phyloP scores from a whole-genome alignment of 2,797 vertebrate genomes.

The Enteromius paludinosus region DNA sequence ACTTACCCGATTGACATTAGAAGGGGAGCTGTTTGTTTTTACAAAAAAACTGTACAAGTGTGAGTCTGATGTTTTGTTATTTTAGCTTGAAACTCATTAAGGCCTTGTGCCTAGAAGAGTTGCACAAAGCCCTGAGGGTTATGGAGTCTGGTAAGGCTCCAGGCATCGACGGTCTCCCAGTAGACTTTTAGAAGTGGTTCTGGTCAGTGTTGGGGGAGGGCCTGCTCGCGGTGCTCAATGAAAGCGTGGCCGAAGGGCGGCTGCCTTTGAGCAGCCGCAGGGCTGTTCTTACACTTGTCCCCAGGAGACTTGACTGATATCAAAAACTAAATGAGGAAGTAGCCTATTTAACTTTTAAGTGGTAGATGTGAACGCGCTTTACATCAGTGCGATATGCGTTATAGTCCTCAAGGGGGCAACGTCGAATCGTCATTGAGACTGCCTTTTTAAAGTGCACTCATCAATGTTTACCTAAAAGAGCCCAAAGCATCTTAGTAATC shows the following conservation, averaged over 20 bases:
- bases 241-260: not conserved
- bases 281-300: too few species aligned
- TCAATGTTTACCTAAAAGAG: not conserved
- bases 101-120: too few species aligned
- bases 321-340: constrained; percentile 37
- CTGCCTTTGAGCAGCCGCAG: not conserved
- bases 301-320: too few species aligned
- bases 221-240: not conserved
- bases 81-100: too few species aligned
- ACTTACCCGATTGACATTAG: too few species aligned
- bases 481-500: not conserved
- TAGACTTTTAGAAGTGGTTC: not conserved
- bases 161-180: not conserved
- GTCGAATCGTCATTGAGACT: constrained; percentile 10
- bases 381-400: too few species aligned
- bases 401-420: constrained; percentile 2
- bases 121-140: too few species aligned
- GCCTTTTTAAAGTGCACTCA: not conserved
- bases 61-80: too few species aligned
- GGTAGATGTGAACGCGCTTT: not conserved
- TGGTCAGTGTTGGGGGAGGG: too few species aligned
- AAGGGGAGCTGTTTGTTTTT: too few species aligned
- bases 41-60: too few species aligned
- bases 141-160: not conserved
- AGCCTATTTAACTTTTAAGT: constrained; percentile 3